Evolutionary conservation across 2,888 invertebrate genomes (phyloP), one percentile per base, ranked within the genome.

Genomic region (Harpalus rubripes): DNA sequence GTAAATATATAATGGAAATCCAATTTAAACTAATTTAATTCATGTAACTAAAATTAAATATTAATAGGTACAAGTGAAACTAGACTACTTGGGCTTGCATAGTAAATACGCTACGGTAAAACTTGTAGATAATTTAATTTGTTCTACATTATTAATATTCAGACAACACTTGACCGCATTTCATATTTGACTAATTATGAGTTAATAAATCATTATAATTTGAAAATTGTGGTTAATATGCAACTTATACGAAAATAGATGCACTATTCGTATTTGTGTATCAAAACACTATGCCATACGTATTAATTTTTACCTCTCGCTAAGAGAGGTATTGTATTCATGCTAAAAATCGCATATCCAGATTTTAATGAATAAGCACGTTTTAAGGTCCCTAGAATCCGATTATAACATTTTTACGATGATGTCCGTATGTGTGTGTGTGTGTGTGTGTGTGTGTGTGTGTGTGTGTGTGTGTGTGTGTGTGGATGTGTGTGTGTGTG

Each of bases 101-200:
- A 32, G 32, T 52, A 12, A 8, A 52, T 52, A 52, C 44, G 44
- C 44, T 52, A 8, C 12, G 44, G 44, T 52, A 52, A 52, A 12
- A 52, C 44, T 52, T 52, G 12, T 12, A 12, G 63, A 12, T 63
- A 63, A 22, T 22, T 22, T 63, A 63, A 16, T 63, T 63, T 63
- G 63, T 26, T 26, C 16, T 18, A 22, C 22, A 63, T 63, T 63
- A 63, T 63, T 63, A 63, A 63, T 63, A 26, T 63, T 63, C 18
- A 63, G 18, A 61, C 22, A 61, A 61, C 16, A 63, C 63, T 10
- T 63, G 63, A 10, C 63, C 63, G 18, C 18, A 10, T 63, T 22
- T 26, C 7, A 12, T 26, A 22, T 63, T 63, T 26, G 63, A 63
- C 26, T 63, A 63, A 63, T 63, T 63, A 63, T 26, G 18, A 63